These are phyloP conservation scores for Tachypleus tridentatus DNA, from an alignment of 1,140 invertebrate genomes.

Conservation along the genomic window DNA sequence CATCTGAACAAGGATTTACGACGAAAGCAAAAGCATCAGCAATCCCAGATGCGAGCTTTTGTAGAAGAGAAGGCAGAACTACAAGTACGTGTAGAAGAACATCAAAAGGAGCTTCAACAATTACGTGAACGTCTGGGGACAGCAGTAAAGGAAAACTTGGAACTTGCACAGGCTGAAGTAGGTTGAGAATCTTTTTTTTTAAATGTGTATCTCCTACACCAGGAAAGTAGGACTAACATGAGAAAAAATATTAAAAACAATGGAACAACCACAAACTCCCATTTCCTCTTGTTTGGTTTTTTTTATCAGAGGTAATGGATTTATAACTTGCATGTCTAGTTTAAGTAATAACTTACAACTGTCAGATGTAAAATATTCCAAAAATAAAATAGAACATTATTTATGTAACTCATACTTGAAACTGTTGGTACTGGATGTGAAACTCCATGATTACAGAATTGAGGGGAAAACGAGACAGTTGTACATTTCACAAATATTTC, in stretches of 20 bases:
- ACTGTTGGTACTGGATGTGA: too few relatives aligned
- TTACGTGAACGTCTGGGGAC: constrained; percentile 54
- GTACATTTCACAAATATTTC: too few relatives aligned
- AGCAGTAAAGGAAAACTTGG: constrained; percentile 59
- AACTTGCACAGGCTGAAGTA: constrained; percentile 38
- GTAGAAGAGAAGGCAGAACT: constrained; percentile 83
- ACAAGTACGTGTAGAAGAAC: constrained; percentile 69
- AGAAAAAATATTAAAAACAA: constrained; percentile 17
- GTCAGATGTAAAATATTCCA: too few relatives aligned
- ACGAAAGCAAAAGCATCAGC: neutral
- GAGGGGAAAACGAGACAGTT: too few relatives aligned
- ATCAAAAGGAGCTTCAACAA: constrained; percentile 59
- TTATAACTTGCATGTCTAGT: too few relatives aligned
- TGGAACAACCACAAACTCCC: constrained; percentile 27
- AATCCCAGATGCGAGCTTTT: constrained; percentile 62
- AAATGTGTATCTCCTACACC: neutral
- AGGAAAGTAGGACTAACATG: neutral
- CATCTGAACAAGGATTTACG: too few relatives aligned
- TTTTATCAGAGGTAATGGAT: too few relatives aligned
- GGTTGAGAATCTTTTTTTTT: neutral
- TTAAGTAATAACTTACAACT: too few relatives aligned
- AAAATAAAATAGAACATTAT: too few relatives aligned
- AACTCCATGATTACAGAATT: too few relatives aligned
- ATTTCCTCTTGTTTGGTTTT: constrained; percentile 22
- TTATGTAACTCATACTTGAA: too few relatives aligned